A percentile compares a stretch with the other conserved stretches of the same genome.
These are phyloP conservation scores for Poeciliopsis paucimaculata DNA, from an alignment of 2,797 vertebrate genomes.

Conservation along the genomic window DNA sequence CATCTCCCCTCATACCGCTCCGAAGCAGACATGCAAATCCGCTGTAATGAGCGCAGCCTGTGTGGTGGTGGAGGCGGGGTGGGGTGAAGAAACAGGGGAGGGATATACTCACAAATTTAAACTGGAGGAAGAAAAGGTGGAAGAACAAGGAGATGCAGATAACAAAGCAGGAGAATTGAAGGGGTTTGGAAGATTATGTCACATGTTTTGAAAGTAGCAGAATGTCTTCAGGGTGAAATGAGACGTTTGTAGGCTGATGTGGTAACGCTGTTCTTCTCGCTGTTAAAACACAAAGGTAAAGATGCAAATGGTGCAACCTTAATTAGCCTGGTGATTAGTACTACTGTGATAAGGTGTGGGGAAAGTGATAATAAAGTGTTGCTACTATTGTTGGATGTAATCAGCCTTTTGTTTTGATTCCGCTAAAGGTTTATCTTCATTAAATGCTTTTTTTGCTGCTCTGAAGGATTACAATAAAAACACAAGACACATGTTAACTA, in stretches of 20 bases:
- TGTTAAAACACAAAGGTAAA: slow-evolving; percentile 59
- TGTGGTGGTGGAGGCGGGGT: slow-evolving; percentile 48
- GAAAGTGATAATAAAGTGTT: slow-evolving; percentile 21
- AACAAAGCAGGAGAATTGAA: slow-evolving; percentile 51
- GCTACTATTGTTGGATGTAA: slow-evolving; percentile 51
- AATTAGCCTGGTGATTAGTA: slow-evolving; percentile 71
- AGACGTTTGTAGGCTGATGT: slow-evolving; percentile 73
- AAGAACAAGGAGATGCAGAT: slow-evolving; percentile 56
- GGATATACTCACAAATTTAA: slow-evolving; percentile 70
- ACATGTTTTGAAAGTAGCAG: slow-evolving; percentile 55
- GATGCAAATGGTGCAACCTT: slow-evolving; percentile 62
- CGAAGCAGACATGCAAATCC: slow-evolving; percentile 83
- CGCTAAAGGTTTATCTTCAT: slow-evolving; percentile 36
- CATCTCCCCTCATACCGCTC: slow-evolving; percentile 76
- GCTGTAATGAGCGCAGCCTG: slow-evolving; percentile 78
- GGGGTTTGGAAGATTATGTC: slow-evolving; percentile 53
- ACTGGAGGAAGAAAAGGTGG: slow-evolving; percentile 53
- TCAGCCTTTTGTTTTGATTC: slow-evolving; percentile 51
- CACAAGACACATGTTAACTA: slow-evolving; percentile 1
- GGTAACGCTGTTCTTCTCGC: slow-evolving; percentile 49
- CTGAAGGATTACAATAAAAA: slow-evolving; percentile 20
- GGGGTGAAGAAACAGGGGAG: slow-evolving; percentile 8
- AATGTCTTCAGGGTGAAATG: slow-evolving; percentile 68
- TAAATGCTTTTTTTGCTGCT: slow-evolving; percentile 19
- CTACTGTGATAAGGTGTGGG: slow-evolving; percentile 50